These are phyloP conservation scores for Caenorhabditis plicata DNA, from an alignment of 2,888 invertebrate species.

Conservation along the genomic window DNA sequence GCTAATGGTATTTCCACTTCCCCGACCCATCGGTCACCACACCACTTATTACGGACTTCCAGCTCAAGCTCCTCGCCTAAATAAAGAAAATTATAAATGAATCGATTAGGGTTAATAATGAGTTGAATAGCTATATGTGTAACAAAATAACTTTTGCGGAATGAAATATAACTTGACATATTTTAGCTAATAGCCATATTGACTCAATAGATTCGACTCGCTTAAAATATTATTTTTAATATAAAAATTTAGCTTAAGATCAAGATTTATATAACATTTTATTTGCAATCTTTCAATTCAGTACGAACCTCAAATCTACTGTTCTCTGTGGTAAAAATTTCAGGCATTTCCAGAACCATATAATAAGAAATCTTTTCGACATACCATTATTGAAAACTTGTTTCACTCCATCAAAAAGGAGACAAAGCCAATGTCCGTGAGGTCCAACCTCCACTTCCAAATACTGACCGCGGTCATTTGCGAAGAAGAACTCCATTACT, in stretches of 20 bases:
- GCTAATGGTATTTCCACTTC: slow-evolving; percentile 68
- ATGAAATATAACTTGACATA: too few species aligned
- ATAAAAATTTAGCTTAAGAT: background rate
- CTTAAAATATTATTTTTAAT: background rate
- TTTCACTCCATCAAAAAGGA: slow-evolving; percentile 68
- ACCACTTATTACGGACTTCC: slow-evolving; percentile 53
- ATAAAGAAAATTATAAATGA: too few species aligned
- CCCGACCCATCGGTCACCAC: slow-evolving; percentile 66
- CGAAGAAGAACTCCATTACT: slow-evolving; percentile 70
- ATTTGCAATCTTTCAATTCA: too few species aligned
- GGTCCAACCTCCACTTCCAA: slow-evolving; percentile 69
- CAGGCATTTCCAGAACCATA: too few species aligned
- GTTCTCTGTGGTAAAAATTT: too few species aligned
- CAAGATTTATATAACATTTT: background rate
- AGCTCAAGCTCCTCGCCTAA: slow-evolving; percentile 61
- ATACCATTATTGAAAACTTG: slow-evolving; percentile 67
- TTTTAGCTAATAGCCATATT: too few species aligned
- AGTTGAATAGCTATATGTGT: too few species aligned
- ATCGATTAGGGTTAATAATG: too few species aligned
- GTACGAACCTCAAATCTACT: too few species aligned
- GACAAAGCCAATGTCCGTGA: slow-evolving; percentile 68
- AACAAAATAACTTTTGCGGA: too few species aligned
- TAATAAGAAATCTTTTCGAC: background rate
- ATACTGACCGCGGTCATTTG: slow-evolving; percentile 68
- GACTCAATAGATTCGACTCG: too few species aligned